Evolutionary conservation across 2,113 vertebrate genomes (phyloP).

Genomic region (Erythrolamprus reginae): DNA sequence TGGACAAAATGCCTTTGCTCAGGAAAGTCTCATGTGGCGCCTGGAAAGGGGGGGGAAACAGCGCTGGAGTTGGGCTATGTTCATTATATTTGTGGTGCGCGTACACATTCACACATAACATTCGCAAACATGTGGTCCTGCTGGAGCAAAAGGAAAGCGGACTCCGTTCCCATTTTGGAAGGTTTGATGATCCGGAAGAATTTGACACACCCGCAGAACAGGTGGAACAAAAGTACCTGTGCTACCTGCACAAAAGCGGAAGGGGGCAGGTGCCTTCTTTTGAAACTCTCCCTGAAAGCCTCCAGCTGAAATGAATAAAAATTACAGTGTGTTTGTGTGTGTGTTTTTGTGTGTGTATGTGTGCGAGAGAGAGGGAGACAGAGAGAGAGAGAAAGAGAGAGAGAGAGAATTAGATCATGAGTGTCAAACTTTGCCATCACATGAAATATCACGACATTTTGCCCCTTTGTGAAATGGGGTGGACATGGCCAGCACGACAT

Average conservation of each 20-base stretch:
- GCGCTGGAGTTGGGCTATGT: conserved; percentile 61
- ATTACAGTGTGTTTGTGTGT: too few species aligned
- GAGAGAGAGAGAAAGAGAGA: too few species aligned
- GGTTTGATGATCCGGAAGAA: conserved; percentile 51
- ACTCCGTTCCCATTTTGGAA: conserved; percentile 57
- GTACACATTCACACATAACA: neutral
- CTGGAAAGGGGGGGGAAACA: conserved; percentile 67
- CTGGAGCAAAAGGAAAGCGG: conserved; percentile 51
- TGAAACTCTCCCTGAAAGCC: neutral
- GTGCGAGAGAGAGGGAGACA: too few species aligned
- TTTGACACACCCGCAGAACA: conserved; percentile 53
- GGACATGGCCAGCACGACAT: too few species aligned
- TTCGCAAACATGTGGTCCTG: conserved; percentile 14
- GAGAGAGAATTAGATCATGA: too few species aligned
- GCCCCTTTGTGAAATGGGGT: too few species aligned
- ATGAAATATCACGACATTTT: too few species aligned
- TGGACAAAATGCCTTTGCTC: conserved; percentile 58
- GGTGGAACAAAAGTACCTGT: conserved; percentile 43
- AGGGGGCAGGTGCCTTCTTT: rapidly evolving
- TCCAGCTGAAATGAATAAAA: neutral
- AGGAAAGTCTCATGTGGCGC: conserved; percentile 66
- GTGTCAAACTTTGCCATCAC: too few species aligned
- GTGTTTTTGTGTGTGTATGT: too few species aligned
- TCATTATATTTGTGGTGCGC: conserved; percentile 8
- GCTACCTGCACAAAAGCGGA: neutral